phyloP scores from a whole-genome alignment of 2,888 invertebrate species.

The Tiphia femorata region DNA sequence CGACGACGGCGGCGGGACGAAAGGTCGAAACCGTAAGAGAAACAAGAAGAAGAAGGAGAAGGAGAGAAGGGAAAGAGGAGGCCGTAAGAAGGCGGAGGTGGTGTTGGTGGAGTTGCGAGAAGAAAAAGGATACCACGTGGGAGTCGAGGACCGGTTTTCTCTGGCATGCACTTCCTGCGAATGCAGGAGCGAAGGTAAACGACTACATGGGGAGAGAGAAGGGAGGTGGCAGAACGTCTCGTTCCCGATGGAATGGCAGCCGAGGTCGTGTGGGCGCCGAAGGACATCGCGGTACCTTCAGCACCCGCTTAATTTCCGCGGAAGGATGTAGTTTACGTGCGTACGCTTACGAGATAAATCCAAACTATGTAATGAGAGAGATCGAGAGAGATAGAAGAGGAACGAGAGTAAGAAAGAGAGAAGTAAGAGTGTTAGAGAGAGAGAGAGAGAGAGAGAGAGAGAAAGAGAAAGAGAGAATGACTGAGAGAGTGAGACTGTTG shows the following conservation, averaged over 20 bases:
- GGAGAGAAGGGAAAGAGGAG: conserved; percentile 20
- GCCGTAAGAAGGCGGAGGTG: conserved; percentile 15
- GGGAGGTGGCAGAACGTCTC: conserved; percentile 8
- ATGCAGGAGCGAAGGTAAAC: conserved; percentile 21
- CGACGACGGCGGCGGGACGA: conserved; percentile 12
- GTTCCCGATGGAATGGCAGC: conserved; percentile 15
- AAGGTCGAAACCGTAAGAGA: conserved; percentile 26
- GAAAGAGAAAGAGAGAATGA: not conserved
- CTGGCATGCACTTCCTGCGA: conserved; percentile 40
- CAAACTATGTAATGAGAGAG: too few species aligned
- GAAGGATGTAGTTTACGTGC: too few species aligned
- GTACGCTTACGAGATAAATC: not conserved
- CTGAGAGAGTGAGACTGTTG: not conserved
- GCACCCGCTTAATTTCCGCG: not conserved
- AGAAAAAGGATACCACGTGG: conserved; percentile 39
- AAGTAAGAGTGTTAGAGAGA: not conserved
- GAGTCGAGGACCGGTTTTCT: conserved; percentile 44
- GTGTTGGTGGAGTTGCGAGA: conserved; percentile 32
- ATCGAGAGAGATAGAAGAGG: conserved; percentile 10
- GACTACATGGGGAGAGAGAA: conserved; percentile 19
- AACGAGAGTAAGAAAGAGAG: conserved; percentile 10
- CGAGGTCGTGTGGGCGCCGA: conserved; percentile 31
- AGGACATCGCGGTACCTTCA: conserved; percentile 7
- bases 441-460: not conserved
- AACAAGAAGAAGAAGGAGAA: conserved; percentile 20